Evolutionary conservation across 1,140 invertebrate species (phyloP).

Genomic region (Helicoverpa armigera): DNA sequence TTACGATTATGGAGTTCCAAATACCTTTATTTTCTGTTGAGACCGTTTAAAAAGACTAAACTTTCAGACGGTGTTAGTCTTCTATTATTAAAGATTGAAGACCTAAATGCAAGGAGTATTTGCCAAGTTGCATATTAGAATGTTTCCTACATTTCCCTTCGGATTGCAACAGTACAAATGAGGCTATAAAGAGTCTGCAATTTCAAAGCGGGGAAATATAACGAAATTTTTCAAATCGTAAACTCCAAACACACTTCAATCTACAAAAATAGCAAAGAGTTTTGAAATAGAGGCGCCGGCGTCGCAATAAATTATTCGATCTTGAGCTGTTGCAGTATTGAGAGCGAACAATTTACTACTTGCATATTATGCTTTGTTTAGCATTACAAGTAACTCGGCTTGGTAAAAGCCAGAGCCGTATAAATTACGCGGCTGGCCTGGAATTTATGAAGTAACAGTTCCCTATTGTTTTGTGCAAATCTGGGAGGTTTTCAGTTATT

Average conservation of each 20-base stretch:
- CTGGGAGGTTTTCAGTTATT: background rate
- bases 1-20: background rate
- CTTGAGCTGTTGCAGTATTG: slow-evolving; percentile 5
- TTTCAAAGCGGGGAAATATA: background rate
- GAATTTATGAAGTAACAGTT: background rate
- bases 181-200: background rate
- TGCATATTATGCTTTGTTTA: slow-evolving; percentile 21
- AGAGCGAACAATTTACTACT: slow-evolving; percentile 9
- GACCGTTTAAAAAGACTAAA: no score
- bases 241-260: background rate
- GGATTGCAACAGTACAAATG: no score
- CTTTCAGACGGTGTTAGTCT: no score
- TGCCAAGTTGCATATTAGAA: no score
- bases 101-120: no score
- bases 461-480: background rate
- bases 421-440: background rate
- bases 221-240: background rate
- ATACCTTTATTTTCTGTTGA: background rate
- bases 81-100: no score
- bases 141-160: no score
- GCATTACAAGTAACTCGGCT: background rate
- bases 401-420: slow-evolving; percentile 15
- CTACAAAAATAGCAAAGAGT: slow-evolving; percentile 21
- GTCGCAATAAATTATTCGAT: slow-evolving; percentile 23
- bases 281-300: slow-evolving; percentile 19